Percentiles rank a stretch among this genome's conserved stretches.
These are phyloP conservation scores for Tipula unca DNA, from an alignment of 2,888 invertebrate genomes.

Conservation along the genomic window DNA sequence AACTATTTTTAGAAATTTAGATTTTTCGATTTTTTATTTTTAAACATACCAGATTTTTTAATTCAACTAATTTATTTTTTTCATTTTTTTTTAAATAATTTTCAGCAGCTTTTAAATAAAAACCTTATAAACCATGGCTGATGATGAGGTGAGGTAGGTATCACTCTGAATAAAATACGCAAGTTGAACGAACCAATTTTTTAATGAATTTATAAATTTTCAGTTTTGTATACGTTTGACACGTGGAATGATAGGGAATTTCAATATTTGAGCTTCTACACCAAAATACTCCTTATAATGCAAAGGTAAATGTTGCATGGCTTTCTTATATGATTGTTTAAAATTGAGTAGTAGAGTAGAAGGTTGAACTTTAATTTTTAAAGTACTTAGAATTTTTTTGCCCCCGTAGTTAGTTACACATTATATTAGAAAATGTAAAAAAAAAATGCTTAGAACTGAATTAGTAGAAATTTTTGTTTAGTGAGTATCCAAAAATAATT, in stretches of 20 bases:
- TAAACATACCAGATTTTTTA: not conserved
- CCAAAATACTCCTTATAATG: not conserved
- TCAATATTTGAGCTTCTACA: not conserved
- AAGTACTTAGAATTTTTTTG: not conserved
- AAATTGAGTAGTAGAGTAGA: not conserved
- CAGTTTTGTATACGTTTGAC: constrained; percentile 21
- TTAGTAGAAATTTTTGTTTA: not conserved
- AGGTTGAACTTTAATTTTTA: not conserved
- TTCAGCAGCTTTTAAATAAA: constrained; percentile 29
- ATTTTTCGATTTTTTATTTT: constrained; percentile 19
- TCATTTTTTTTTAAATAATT: not conserved
- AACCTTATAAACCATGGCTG: constrained; percentile 64
- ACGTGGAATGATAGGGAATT: not conserved
- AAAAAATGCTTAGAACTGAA: not conserved
- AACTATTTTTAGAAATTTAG: constrained; percentile 15
- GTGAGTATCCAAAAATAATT: not conserved
- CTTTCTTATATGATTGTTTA: not conserved
- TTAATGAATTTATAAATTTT: constrained; percentile 28
- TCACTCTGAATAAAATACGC: constrained; percentile 25
- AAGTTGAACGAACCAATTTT: constrained; percentile 17
- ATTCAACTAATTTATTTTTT: not conserved
- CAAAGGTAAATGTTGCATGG: constrained; percentile 15
- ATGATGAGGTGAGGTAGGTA: constrained; percentile 90
- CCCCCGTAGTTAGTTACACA: not conserved
- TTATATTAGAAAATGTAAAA: not conserved